These are phyloP conservation scores for Sesia apiformis DNA, from an alignment of 2,888 invertebrate species.

Conservation along the genomic window DNA sequence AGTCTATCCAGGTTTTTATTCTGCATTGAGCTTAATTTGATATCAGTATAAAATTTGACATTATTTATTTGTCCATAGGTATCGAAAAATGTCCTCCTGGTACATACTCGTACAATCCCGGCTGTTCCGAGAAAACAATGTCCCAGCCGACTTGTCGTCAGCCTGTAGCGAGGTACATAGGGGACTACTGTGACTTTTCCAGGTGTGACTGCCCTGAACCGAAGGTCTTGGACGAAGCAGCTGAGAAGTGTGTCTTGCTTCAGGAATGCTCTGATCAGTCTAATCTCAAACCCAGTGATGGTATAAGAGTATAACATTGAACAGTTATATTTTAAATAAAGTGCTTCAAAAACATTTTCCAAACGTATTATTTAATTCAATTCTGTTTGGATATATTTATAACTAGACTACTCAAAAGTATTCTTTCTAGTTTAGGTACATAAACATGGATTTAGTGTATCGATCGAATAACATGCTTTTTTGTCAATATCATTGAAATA, in stretches of 20 bases:
- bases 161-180: conserved; percentile 15
- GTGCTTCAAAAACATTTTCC: too few relatives aligned
- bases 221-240: conserved; percentile 26
- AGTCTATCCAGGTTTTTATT: too few relatives aligned
- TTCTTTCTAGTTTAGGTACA: too few relatives aligned
- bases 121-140: conserved; percentile 17
- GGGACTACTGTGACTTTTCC: conserved; percentile 24
- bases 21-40: too few relatives aligned
- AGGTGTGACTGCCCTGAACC: conserved; percentile 26
- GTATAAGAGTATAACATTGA: not conserved
- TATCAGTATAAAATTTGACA: too few relatives aligned
- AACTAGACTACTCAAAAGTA: too few relatives aligned
- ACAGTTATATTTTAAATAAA: not conserved
- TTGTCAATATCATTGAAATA: too few relatives aligned
- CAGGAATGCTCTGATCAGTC: conserved; percentile 24
- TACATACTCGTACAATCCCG: conserved; percentile 19
- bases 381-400: too few relatives aligned
- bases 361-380: too few relatives aligned
- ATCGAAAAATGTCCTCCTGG: conserved; percentile 20
- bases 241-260: conserved; percentile 18
- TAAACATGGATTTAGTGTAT: too few relatives aligned
- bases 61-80: conserved; percentile 15
- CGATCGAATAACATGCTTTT: too few relatives aligned
- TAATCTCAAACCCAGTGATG: conserved; percentile 2
- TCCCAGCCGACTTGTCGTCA: conserved; percentile 27